Evolutionary conservation across 1,140 invertebrate species (phyloP), one percentile per base, ranked within the genome.

Genomic region (Drosophila navojoa): DNA sequence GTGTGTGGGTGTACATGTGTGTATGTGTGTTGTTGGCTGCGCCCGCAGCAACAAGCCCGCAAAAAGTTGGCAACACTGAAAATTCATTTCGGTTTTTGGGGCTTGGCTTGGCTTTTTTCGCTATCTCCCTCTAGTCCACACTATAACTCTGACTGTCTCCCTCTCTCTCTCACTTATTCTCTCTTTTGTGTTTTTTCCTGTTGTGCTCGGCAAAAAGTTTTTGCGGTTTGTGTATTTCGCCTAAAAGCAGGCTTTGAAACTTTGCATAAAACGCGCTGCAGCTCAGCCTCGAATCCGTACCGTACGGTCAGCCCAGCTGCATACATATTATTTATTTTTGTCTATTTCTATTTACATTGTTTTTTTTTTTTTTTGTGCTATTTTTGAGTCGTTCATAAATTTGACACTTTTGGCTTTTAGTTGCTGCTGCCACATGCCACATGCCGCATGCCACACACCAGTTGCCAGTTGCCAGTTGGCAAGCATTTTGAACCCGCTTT

Each of bases 41-140:
- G 64, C 64, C 59, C 52, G 60, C 71, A 70, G 64, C 66, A 62
- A 82, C 76, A 64, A 50, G 63, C 57, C 80, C 80, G 19, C 84
- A 87, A 78, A 89, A 87, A 87, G 82, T 87, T 89, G 84, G 84
- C 84, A 82, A 82, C 84, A 89, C 84, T 87, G 82, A 79, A 89
- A 87, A 87, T 87, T 82, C 84, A 79, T 87, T 87, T 85, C 78
- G 58, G 73, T 68, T 78, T 87, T 47, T 63, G 54, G 58, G 55
- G 55, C 15, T 19, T 59, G 42, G 45, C 57, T 42, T 40, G 44
- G 45, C 54, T 68, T 71, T 15, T 16, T 13, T 9, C 3, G 13
- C 49, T 13, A 4, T 29, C 22, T 27, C 45, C 10, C 45, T 11
- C 19, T 25, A 3, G 11, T 2, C 15, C 42, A 2, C n/a, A 1